A percentile compares a stretch with the other conserved stretches of the same genome.
phyloP scores from a whole-genome alignment of 2,888 invertebrate genomes.

The Colostygia pectinataria region DNA sequence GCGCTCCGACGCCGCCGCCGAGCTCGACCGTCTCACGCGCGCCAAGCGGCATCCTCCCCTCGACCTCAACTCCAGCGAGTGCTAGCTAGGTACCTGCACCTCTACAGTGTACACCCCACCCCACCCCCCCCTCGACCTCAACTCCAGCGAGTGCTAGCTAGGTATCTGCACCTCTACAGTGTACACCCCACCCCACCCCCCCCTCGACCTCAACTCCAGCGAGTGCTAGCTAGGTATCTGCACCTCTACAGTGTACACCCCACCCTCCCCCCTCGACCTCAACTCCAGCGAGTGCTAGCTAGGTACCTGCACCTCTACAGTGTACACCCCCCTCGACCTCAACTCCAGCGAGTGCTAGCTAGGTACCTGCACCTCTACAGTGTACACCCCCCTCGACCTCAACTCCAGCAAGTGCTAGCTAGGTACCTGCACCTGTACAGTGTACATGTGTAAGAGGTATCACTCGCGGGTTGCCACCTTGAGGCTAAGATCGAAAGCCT shows the following conservation, averaged over 20 bases:
- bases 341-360: too few relatives aligned
- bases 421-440: too few relatives aligned
- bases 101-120: not conserved
- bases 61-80: conserved; percentile 81
- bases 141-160: conserved; percentile 13
- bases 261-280: too few relatives aligned
- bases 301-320: too few relatives aligned
- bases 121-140: conserved; percentile 43
- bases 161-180: conserved; percentile 72
- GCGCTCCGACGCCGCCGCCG: conserved; percentile 95
- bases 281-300: not conserved
- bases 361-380: too few relatives aligned
- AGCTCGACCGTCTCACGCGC: conserved; percentile 93
- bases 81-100: conserved; percentile 80
- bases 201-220: conserved; percentile 2
- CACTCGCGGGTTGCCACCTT: too few relatives aligned
- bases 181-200: too few relatives aligned
- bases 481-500: too few relatives aligned
- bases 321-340: too few relatives aligned
- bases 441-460: too few relatives aligned
- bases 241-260: conserved; percentile 67
- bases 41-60: conserved; percentile 87
- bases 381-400: too few relatives aligned
- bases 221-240: conserved; percentile 51
- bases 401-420: too few relatives aligned